Evolutionary conservation across 2,888 invertebrate genomes (phyloP).

Genomic region (Carpatolechia fugitivella): DNA sequence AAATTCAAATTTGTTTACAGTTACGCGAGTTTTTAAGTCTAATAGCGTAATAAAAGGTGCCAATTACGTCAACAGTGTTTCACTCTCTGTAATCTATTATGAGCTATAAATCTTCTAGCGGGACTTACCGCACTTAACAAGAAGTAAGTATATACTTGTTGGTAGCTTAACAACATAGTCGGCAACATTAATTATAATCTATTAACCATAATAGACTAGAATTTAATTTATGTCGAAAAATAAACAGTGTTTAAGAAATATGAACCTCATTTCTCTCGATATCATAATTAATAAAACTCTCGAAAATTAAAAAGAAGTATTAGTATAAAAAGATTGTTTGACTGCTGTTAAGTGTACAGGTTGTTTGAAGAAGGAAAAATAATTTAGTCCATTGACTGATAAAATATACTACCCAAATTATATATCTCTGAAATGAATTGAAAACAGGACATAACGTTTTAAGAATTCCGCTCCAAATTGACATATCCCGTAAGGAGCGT

Average conservation of each 20-base stretch:
- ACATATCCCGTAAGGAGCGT: slow-evolving; percentile 22
- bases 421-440: background rate
- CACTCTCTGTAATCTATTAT: slow-evolving; percentile 24
- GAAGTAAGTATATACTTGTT: background rate
- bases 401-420: no score
- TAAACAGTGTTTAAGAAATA: no score
- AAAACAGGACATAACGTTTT: background rate
- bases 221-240: no score
- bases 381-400: no score
- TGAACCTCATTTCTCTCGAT: no score
- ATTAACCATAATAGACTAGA: no score
- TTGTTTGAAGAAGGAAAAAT: no score
- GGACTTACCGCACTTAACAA: background rate
- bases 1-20: slow-evolving; percentile 59
- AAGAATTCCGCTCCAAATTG: background rate
- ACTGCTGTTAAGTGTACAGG: no score
- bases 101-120: background rate
- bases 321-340: no score
- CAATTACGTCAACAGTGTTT: slow-evolving; percentile 52
- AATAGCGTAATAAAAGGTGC: slow-evolving; percentile 62
- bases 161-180: background rate
- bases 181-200: no score
- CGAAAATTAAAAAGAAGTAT: no score
- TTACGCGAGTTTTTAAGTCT: slow-evolving; percentile 58
- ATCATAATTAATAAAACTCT: no score